phyloP scores from a whole-genome alignment of 2,113 vertebrate species.

The Ictalurus punctatus region DNA sequence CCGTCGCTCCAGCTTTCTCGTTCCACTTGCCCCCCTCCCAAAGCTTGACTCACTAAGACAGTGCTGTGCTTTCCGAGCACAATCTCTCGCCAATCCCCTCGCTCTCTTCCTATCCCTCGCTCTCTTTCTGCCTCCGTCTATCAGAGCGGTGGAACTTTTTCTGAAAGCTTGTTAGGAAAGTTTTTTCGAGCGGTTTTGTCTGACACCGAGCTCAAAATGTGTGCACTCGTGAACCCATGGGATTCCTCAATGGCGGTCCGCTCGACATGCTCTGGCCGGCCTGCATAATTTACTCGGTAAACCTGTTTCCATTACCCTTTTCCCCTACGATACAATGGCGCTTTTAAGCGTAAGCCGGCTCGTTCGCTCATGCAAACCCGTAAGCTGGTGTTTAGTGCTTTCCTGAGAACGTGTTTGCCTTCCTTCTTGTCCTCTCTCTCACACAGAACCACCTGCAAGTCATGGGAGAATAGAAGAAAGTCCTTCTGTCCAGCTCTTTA shows the following conservation, averaged over 20 bases:
- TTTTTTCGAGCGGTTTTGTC: conserved; percentile 25
- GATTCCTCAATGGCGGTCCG: too few species aligned
- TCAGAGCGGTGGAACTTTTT: conserved; percentile 3
- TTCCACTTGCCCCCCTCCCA: not conserved
- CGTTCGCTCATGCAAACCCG: not conserved
- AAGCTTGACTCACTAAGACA: conserved; percentile 34
- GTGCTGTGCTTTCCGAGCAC: conserved; percentile 22
- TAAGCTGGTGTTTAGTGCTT: not conserved
- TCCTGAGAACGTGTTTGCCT: not conserved
- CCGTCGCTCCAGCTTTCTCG: conserved; percentile 6
- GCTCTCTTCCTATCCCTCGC: conserved; percentile 9
- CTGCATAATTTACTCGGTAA: not conserved
- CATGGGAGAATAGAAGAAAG: not conserved
- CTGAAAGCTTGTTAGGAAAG: conserved; percentile 36
- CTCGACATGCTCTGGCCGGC: not conserved
- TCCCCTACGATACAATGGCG: not conserved
- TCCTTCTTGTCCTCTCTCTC: not conserved
- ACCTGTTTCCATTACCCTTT: conserved; percentile 13
- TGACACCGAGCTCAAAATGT: conserved; percentile 16
- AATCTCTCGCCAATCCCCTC: not conserved
- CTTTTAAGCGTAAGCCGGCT: not conserved
- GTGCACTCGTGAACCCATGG: conserved; percentile 3
- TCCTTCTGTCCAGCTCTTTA: not conserved
- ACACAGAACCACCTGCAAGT: not conserved
- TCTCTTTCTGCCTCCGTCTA: not conserved